Conservation (phyloP, 2,888 invertebrate species). For the Dascillus cervinus region DNA sequence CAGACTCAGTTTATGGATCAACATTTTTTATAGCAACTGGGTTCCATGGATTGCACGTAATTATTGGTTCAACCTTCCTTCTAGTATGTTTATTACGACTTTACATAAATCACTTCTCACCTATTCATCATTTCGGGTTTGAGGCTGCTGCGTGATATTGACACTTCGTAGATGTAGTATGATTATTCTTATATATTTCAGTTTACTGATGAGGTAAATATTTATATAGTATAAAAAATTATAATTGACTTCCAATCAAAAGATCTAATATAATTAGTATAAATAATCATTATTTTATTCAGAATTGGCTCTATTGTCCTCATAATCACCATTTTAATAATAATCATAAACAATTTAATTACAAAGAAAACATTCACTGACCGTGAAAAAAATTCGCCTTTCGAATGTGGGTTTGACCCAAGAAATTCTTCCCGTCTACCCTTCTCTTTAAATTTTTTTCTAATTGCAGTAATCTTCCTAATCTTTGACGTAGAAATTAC, state of each 20-base stretch:
- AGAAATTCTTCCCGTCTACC: slow-evolving; percentile 46
- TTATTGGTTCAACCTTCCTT: slow-evolving; percentile 54
- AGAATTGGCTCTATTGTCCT: slow-evolving; percentile 36
- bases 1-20: slow-evolving; percentile 58
- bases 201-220: slow-evolving; percentile 64
- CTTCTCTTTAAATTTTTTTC: slow-evolving; percentile 56
- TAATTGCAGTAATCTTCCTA: slow-evolving; percentile 61
- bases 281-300: slow-evolving; percentile 48
- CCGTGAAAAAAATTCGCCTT: slow-evolving; percentile 58
- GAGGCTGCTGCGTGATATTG: slow-evolving; percentile 62
- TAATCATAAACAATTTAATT: slow-evolving; percentile 45
- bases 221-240: slow-evolving; percentile 62
- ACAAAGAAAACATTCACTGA: slow-evolving; percentile 52
- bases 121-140: slow-evolving; percentile 54
- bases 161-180: slow-evolving; percentile 61
- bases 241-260: slow-evolving; percentile 68
- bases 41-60: slow-evolving; percentile 67
- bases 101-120: slow-evolving; percentile 45
- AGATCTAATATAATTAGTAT: slow-evolving; percentile 52
- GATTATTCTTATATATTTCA: slow-evolving; percentile 53
- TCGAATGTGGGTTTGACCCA: slow-evolving; percentile 57
- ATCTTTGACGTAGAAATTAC: slow-evolving; percentile 69
- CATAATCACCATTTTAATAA: slow-evolving; percentile 44
- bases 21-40: slow-evolving; percentile 68
- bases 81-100: slow-evolving; percentile 46